Conservation (phyloP, 1,140 invertebrate genomes). For the Diabrotica undecimpunctata region DNA sequence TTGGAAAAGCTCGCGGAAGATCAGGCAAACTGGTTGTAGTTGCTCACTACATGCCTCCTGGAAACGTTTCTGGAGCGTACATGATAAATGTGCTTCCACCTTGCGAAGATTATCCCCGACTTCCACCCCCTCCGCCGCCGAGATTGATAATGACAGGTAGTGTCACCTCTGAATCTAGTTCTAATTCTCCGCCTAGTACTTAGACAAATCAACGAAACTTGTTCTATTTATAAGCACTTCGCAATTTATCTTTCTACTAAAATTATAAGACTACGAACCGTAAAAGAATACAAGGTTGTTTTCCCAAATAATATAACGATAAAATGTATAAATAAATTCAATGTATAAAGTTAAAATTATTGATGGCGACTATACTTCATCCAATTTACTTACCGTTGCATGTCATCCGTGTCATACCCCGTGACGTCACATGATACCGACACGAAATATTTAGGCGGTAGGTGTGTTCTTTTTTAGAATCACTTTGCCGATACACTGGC, state of each 20-base stretch:
- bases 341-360: too few species aligned
- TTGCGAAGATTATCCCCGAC: constrained; percentile 30
- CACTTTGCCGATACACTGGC: too few species aligned
- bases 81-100: constrained; percentile 73
- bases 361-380: too few species aligned
- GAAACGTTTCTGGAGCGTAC: constrained; percentile 74
- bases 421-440: too few species aligned
- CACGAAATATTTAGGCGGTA: too few species aligned
- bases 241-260: neutral
- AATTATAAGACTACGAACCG: neutral
- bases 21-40: constrained; percentile 76
- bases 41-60: constrained; percentile 74
- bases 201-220: neutral
- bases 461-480: too few species aligned
- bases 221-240: neutral
- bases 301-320: too few species aligned
- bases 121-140: neutral
- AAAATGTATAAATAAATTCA: too few species aligned
- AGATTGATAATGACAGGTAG: constrained; percentile 3
- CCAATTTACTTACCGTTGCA: too few species aligned
- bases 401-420: too few species aligned
- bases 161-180: constrained; percentile 12
- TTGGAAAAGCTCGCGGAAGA: constrained; percentile 73
- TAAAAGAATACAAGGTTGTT: neutral
- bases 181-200: constrained; percentile 18